A percentile compares a stretch with the other conserved stretches of the same genome.
These are phyloP conservation scores for Orcinus orca DNA, from an alignment of 2,113 vertebrate genomes.

Conservation along the genomic window DNA sequence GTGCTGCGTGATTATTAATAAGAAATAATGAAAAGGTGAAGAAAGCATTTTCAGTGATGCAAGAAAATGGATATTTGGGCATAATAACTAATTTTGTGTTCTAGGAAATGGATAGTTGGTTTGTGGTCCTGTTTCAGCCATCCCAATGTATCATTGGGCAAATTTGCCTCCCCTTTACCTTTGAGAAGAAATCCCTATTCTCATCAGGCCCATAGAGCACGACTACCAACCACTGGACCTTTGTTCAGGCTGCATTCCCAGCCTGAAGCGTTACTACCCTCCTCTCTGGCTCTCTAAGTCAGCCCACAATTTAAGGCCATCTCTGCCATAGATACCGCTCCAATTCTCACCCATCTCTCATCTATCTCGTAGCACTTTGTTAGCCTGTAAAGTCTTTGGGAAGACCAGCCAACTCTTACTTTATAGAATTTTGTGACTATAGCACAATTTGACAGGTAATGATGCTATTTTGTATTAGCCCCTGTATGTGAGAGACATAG, in stretches of 20 bases:
- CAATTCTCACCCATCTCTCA: neutral
- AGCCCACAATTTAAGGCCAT: neutral
- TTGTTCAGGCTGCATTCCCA: neutral
- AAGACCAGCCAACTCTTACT: neutral
- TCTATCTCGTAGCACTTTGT: neutral
- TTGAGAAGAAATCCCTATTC: neutral
- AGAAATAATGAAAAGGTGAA: neutral
- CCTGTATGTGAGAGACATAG: neutral
- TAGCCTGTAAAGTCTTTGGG: neutral
- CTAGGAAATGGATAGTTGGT: neutral
- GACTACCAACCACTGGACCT: neutral
- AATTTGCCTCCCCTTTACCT: neutral
- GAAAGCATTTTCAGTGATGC: neutral
- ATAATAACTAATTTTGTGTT: neutral
- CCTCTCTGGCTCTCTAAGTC: neutral
- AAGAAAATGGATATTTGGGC: neutral
- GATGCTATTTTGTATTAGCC: neutral
- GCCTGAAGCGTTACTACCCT: neutral
- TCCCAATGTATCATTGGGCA: neutral
- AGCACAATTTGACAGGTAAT: neutral
- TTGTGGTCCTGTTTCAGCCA: neutral
- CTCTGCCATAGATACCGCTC: neutral
- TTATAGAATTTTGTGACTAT: neutral
- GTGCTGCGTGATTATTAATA: neutral
- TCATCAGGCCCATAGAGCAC: no score